Conservation (phyloP, 2,113 vertebrate species). For the Psilopsiagon aymara region DNA sequence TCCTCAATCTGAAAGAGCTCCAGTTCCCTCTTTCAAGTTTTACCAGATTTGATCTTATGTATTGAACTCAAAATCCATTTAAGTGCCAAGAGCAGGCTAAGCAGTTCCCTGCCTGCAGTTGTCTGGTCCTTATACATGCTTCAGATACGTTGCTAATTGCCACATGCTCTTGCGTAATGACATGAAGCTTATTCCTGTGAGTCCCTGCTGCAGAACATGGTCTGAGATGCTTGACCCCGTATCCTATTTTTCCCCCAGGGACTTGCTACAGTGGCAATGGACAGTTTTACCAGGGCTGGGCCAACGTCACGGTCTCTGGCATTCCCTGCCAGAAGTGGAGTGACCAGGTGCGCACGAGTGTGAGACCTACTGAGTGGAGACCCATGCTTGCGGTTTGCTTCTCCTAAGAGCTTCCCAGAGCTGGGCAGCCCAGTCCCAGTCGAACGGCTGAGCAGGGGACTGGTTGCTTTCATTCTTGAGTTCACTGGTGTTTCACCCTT, state of each 20-base stretch:
- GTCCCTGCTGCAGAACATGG: neutral
- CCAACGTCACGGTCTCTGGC: slow-evolving; percentile 81
- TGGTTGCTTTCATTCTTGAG: neutral
- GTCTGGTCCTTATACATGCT: neutral
- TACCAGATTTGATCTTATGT: neutral
- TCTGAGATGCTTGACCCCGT: neutral
- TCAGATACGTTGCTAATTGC: neutral
- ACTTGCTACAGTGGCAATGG: slow-evolving; percentile 85
- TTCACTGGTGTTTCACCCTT: neutral
- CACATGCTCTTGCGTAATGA: rapidly evolving
- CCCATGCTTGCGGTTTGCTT: rapidly evolving
- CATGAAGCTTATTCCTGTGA: neutral
- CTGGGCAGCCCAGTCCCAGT: neutral
- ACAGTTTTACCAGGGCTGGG: slow-evolving; percentile 83
- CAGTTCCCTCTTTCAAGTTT: neutral
- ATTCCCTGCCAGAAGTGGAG: slow-evolving; percentile 87
- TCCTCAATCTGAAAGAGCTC: neutral
- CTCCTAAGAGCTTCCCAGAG: neutral
- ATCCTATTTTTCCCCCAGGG: slow-evolving; percentile 54
- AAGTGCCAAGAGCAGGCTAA: neutral
- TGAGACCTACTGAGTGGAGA: neutral
- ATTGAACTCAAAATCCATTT: neutral
- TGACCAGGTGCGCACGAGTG: slow-evolving; percentile 76
- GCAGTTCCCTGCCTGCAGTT: neutral
- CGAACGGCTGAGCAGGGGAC: neutral